Conservation (phyloP, 2,113 vertebrate species). For the Glaucidium brasilianum region DNA sequence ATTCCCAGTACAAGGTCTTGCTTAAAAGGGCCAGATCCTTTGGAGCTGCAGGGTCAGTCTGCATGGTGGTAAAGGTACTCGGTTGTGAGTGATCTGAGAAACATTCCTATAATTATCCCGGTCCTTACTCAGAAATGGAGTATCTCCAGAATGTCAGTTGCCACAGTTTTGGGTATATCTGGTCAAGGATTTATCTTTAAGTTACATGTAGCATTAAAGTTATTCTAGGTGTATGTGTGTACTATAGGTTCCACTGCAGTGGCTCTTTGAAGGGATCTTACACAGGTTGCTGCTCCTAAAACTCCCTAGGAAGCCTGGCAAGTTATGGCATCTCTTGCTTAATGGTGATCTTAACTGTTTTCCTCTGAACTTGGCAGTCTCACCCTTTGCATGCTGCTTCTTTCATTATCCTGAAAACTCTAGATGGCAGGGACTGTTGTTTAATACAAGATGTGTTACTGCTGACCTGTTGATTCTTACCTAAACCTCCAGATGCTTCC, state of each 20-base stretch:
- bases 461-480: not conserved
- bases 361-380: not conserved
- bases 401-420: not conserved
- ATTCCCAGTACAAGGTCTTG: not conserved
- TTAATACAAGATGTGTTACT: not conserved
- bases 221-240: not conserved
- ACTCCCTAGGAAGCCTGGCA: not conserved
- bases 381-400: fast-evolving
- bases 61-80: fast-evolving
- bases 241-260: not conserved
- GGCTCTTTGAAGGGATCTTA: not conserved
- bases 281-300: not conserved
- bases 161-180: not conserved
- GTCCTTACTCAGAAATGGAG: not conserved
- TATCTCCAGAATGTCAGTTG: not conserved
- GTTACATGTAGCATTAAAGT: fast-evolving
- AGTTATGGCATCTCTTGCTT: not conserved
- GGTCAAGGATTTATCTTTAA: not conserved
- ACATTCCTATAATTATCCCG: not conserved
- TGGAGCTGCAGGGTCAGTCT: not conserved
- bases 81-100: not conserved
- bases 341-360: not conserved
- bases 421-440: not conserved
- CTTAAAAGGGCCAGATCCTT: not conserved
- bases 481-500: not conserved